Conservation (phyloP, 1,140 invertebrate species). For the Formica selysi region DNA sequence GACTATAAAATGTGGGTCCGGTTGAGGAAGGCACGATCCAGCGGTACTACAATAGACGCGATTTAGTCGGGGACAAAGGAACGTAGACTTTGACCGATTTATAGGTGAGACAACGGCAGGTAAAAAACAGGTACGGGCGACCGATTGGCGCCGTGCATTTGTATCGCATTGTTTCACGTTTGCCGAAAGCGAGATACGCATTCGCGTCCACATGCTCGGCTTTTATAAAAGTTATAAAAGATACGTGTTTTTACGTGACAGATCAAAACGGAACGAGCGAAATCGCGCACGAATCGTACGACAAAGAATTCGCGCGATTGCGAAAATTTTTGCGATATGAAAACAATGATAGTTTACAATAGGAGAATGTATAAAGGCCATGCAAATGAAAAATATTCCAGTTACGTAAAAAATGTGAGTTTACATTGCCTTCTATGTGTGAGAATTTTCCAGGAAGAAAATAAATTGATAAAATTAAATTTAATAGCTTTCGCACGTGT, state of each 20-base stretch:
- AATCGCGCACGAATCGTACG: conserved; percentile 33
- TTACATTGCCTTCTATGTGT: background rate
- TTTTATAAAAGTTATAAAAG: conserved; percentile 43
- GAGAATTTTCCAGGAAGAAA: no score
- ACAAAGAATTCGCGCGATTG: conserved; percentile 43
- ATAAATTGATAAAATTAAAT: conserved; percentile 3
- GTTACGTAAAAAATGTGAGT: conserved; percentile 5
- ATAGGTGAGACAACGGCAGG: conserved; percentile 20
- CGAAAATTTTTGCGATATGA: conserved; percentile 37
- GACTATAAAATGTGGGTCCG: conserved; percentile 15
- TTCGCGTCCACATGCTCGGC: conserved; percentile 25
- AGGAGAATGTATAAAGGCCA: conserved; percentile 9
- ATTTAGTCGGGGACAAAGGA: background rate
- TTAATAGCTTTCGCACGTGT: background rate
- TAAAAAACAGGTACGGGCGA: conserved; percentile 20
- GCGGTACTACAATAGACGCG: background rate
- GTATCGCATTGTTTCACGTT: conserved; percentile 78
- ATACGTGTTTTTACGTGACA: conserved; percentile 46
- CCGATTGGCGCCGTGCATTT: conserved; percentile 68
- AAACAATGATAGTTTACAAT: conserved; percentile 10
- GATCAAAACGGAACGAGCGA: conserved; percentile 25
- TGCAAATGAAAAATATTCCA: conserved; percentile 4
- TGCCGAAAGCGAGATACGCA: conserved; percentile 65
- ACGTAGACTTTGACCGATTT: conserved; percentile 21
- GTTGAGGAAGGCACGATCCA: background rate